phyloP scores from a whole-genome alignment of 2,888 invertebrate genomes.

The Phanerotoma sp. region DNA sequence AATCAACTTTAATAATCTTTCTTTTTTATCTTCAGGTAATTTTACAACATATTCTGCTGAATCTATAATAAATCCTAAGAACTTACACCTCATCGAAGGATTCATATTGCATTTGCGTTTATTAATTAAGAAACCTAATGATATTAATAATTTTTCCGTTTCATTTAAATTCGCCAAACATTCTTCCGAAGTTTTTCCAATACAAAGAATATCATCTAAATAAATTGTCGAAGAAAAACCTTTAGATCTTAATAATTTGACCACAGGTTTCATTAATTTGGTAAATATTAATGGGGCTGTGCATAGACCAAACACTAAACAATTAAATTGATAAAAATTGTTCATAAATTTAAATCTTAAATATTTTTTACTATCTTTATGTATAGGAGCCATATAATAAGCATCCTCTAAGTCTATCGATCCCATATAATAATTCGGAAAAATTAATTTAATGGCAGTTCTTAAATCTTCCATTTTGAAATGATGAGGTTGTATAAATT shows the following conservation, averaged over 20 bases:
- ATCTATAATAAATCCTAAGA: conserved; percentile 8
- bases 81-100: conserved; percentile 5
- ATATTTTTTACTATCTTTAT: neutral
- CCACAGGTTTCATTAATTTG: conserved; percentile 22
- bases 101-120: neutral
- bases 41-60: neutral
- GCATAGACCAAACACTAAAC: conserved; percentile 2
- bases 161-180: conserved; percentile 12
- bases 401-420: neutral
- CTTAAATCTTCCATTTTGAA: conserved; percentile 3
- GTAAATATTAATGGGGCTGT: conserved; percentile 18
- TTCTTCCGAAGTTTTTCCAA: conserved; percentile 12
- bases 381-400: neutral
- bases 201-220: conserved; percentile 19
- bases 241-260: conserved; percentile 9
- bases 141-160: neutral
- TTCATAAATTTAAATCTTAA: neutral
- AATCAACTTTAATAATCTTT: neutral
- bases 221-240: conserved; percentile 20
- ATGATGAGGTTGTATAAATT: neutral
- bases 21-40: neutral
- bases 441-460: neutral
- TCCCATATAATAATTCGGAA: neutral
- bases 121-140: conserved; percentile 13
- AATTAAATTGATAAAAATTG: neutral